Evolutionary conservation across 2,113 vertebrate genomes (phyloP).

Genomic region (Microcebus jonahi): DNA sequence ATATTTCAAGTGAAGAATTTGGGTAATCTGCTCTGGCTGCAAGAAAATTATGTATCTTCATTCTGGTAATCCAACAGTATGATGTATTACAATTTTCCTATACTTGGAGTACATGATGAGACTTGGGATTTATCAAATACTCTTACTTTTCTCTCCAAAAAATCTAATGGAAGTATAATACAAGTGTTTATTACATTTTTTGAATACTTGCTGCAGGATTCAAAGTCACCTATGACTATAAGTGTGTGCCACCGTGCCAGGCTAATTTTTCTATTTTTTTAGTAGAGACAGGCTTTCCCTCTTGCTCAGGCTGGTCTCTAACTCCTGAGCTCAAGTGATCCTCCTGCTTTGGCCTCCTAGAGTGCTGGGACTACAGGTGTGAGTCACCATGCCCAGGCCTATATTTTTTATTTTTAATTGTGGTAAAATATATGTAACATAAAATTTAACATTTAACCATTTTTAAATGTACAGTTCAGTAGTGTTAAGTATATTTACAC

Average conservation of each 20-base stretch:
- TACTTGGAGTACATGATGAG: neutral
- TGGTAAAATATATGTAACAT: too few relatives aligned
- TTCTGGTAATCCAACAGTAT: neutral
- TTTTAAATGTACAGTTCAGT: too few relatives aligned
- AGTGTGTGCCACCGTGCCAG: neutral
- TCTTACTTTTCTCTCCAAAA: neutral
- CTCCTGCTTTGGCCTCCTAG: too few relatives aligned
- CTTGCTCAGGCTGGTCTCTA: too few relatives aligned
- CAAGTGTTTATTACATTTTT: neutral
- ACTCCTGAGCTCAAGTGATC: too few relatives aligned
- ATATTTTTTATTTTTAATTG: too few relatives aligned
- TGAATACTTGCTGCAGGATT: slow-evolving; percentile 6
- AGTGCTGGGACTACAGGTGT: too few relatives aligned
- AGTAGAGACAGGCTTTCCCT: too few relatives aligned
- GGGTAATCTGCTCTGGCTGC: neutral
- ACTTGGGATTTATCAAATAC: neutral
- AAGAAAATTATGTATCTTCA: neutral
- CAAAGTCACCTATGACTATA: neutral
- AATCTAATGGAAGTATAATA: neutral
- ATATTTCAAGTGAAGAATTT: neutral
- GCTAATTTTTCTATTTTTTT: too few relatives aligned
- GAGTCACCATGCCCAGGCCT: too few relatives aligned
- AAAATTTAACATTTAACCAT: too few relatives aligned
- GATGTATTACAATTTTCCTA: neutral
- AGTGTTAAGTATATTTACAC: too few relatives aligned